Base-by-base conservation (phyloP, 2,797 vertebrate species). In the Myotis findleyi region DNA sequence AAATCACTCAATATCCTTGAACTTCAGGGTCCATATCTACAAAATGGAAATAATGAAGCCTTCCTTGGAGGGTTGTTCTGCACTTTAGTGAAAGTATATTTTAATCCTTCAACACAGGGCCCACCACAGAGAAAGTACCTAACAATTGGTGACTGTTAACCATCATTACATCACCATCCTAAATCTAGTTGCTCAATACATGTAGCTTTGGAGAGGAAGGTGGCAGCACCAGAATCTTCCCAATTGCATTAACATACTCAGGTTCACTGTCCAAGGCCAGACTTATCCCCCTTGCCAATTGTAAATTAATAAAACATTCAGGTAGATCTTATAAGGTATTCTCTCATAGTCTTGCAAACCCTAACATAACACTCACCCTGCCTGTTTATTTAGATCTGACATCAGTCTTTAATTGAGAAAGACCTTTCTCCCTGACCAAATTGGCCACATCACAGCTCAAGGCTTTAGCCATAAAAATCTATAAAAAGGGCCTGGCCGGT, bases 291-390 rank as follows among this genome's bases (percentile, higher is more conserved):
- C 4, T 71, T 87, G 41, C 41, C 84, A 94, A 89, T 1, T 25
- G 8, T 53, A 86, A 68, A 57, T 86, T 62, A 75, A 62, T 33
- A 82, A 92, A 96, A 59, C 36, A 72, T 77, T 23, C 44, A 86
- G 55, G 72, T 64, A 69, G 25, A 16, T 87, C 59, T 85, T 55
- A 44, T 2, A 80, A 30, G 20, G 66, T 62, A 66, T 71, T 66
- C 47, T 49, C 38, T 49, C 23, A 7, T 0, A 55, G 1, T 83
- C 10, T 36, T n/a, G 2, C 21, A 55, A 57, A 77, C 16, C 12
- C 7, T 69, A 6, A 83, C 6, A 55, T 38, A 80, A 53, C 5
- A 49, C 4, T 59, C 20, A 57, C 3, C 13, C 9, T 20, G 5
- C 13, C 55, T 88, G 53, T 71, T 83, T 80, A n/a, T 49, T 57